Percentiles rank a stretch among this genome's conserved stretches.
These are phyloP conservation scores for Tachysurus fulvidraco DNA, from an alignment of 2,113 vertebrate species.

Conservation along the genomic window DNA sequence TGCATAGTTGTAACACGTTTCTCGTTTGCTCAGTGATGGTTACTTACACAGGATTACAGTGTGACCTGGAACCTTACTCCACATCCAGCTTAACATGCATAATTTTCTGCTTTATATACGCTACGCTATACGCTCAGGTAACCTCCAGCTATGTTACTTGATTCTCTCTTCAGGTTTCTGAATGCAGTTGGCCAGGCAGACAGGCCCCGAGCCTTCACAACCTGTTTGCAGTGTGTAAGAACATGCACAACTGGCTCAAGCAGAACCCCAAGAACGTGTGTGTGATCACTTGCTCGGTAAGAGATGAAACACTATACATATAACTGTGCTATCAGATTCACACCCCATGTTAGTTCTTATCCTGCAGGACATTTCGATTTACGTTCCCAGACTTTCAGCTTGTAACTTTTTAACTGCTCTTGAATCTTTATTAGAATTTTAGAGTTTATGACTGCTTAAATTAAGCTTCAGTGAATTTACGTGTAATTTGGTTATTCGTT, in stretches of 20 bases:
- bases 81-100: not conserved
- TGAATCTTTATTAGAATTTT: not conserved
- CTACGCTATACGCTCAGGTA: no score
- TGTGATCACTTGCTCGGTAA: slow-evolving; percentile 98
- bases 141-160: slow-evolving; percentile 5
- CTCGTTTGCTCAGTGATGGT: not conserved
- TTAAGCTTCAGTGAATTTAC: not conserved
- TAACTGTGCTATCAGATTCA: not conserved
- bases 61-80: not conserved
- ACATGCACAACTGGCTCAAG: slow-evolving; percentile 98
- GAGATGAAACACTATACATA: slow-evolving; percentile 49
- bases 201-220: slow-evolving; percentile 97
- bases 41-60: not conserved
- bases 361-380: not conserved
- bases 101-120: not conserved
- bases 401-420: not conserved
- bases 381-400: not conserved
- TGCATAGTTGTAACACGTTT: not conserved
- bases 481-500: not conserved
- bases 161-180: slow-evolving; percentile 81
- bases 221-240: slow-evolving; percentile 96
- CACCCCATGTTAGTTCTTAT: not conserved
- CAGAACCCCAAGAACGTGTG: slow-evolving; percentile 99
- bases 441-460: not conserved
- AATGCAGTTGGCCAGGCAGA: slow-evolving; percentile 93